phyloP scores from a whole-genome alignment of 2,888 invertebrate genomes.

The Mellilla xanthometata region DNA sequence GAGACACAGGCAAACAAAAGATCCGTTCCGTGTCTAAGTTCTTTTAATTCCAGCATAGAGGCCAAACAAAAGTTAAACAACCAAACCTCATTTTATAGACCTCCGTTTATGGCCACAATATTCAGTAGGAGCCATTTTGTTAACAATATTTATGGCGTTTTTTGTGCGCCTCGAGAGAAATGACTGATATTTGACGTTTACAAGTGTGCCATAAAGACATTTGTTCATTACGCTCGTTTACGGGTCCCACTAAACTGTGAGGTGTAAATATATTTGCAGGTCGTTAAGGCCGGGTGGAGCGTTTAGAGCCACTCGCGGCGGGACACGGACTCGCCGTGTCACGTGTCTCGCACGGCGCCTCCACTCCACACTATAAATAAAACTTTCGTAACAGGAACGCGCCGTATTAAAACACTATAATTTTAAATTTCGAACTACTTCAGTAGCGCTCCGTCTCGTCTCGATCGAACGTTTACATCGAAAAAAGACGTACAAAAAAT shows the following conservation, averaged over 20 bases:
- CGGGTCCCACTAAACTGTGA: conserved; percentile 56
- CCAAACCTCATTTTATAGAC: conserved; percentile 75
- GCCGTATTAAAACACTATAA: conserved; percentile 76
- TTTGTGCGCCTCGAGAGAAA: conserved; percentile 66
- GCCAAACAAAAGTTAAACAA: conserved; percentile 72
- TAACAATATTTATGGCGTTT: conserved; percentile 77
- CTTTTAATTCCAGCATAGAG: conserved; percentile 67
- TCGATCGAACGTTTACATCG: conserved; percentile 49
- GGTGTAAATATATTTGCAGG: conserved; percentile 67
- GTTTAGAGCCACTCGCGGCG: conserved; percentile 39
- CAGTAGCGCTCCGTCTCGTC: conserved; percentile 65
- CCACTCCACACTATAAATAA: conserved; percentile 69
- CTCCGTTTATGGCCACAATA: conserved; percentile 73
- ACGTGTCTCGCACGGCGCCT: conserved; percentile 33
- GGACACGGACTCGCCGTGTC: conserved; percentile 24
- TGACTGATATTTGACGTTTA: conserved; percentile 76
- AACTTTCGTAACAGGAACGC: conserved; percentile 61
- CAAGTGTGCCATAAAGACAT: conserved; percentile 76
- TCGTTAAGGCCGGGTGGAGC: conserved; percentile 54
- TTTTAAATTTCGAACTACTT: conserved; percentile 76
- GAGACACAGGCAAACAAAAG: conserved; percentile 64
- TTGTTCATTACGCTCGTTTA: conserved; percentile 74
- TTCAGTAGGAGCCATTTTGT: conserved; percentile 79
- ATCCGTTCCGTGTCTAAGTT: conserved; percentile 59
- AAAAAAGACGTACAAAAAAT: conserved; percentile 55